These are phyloP conservation scores for Collichthys lucidus DNA, from an alignment of 2,113 vertebrate species.

Conservation along the genomic window DNA sequence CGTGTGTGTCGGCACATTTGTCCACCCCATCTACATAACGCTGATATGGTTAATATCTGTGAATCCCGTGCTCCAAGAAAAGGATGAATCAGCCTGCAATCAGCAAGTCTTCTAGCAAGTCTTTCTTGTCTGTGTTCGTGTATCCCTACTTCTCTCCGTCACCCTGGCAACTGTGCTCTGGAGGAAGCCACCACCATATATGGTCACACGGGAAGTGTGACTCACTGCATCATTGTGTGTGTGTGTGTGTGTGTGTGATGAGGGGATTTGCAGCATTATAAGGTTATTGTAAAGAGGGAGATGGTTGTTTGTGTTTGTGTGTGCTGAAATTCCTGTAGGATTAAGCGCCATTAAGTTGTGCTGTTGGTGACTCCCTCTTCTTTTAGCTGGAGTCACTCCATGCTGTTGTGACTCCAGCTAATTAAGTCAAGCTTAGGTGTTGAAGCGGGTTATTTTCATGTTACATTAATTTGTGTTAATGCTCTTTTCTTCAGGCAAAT, in stretches of 20 bases:
- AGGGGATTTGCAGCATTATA: constrained; percentile 31
- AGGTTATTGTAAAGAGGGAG: constrained; percentile 18
- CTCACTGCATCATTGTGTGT: constrained; percentile 40
- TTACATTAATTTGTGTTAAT: neutral
- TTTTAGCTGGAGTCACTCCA: neutral
- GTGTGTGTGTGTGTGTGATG: constrained; percentile 37
- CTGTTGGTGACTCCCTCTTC: constrained; percentile 20
- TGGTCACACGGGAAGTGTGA: constrained; percentile 71
- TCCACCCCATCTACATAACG: neutral
- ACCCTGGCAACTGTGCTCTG: constrained; percentile 77
- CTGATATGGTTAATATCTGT: constrained; percentile 44
- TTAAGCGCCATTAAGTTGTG: constrained; percentile 17
- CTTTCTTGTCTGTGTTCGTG: constrained; percentile 42
- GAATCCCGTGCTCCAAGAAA: constrained; percentile 41
- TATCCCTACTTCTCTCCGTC: constrained; percentile 65
- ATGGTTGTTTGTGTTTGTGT: constrained; percentile 13
- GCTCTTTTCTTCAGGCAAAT: neutral
- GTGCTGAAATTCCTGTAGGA: constrained; percentile 34
- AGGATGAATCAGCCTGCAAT: constrained; percentile 58
- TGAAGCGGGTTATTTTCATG: constrained; percentile 25
- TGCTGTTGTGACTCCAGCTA: constrained; percentile 17
- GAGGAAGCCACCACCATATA: constrained; percentile 72
- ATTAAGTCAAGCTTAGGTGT: constrained; percentile 27
- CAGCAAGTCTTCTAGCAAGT: constrained; percentile 52
- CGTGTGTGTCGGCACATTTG: constrained; percentile 4